A percentile compares a stretch with the other conserved stretches of the same genome.
phyloP scores from a whole-genome alignment of 2,113 vertebrate genomes.

The Nothoprocta perdicaria region DNA sequence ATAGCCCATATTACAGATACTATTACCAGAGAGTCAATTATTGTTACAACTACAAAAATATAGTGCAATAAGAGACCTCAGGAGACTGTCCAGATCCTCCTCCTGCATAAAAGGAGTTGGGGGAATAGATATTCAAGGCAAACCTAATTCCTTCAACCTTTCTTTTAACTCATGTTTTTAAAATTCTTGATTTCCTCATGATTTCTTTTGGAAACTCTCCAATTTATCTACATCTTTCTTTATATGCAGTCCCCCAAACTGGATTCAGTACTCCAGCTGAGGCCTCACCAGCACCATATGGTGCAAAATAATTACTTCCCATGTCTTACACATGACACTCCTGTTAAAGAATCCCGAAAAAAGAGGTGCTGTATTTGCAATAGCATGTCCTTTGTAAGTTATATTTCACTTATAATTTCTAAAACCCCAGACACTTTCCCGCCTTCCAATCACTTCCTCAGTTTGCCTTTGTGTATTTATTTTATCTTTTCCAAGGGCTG shows the following conservation, averaged over 20 bases:
- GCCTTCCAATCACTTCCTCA: not conserved
- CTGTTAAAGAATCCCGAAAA: conserved; percentile 66
- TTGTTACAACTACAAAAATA: not conserved
- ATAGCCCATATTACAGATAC: not conserved
- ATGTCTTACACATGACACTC: conserved; percentile 75
- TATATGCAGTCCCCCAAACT: conserved; percentile 66
- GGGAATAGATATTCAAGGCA: not conserved
- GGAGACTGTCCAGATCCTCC: not conserved
- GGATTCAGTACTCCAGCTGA: conserved; percentile 73
- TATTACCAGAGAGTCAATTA: not conserved
- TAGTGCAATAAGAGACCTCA: not conserved
- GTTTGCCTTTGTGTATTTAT: conserved; percentile 11
- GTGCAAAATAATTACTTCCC: conserved; percentile 75
- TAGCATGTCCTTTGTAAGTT: conserved; percentile 56
- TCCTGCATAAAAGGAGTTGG: not conserved
- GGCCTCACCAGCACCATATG: conserved; percentile 72
- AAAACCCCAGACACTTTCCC: conserved; percentile 2
- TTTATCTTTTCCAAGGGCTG: not conserved
- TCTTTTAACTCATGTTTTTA: conserved; percentile 7
- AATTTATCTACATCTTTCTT: conserved; percentile 70
- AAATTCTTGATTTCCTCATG: conserved; percentile 48
- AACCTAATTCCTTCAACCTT: conserved; percentile 16
- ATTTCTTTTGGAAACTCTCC: conserved; percentile 68
- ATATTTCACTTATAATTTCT: conserved; percentile 17
- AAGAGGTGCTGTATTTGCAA: conserved; percentile 64